phyloP scores from a whole-genome alignment of 2,797 vertebrate species.

The Pantherophis alleghaniensis region DNA sequence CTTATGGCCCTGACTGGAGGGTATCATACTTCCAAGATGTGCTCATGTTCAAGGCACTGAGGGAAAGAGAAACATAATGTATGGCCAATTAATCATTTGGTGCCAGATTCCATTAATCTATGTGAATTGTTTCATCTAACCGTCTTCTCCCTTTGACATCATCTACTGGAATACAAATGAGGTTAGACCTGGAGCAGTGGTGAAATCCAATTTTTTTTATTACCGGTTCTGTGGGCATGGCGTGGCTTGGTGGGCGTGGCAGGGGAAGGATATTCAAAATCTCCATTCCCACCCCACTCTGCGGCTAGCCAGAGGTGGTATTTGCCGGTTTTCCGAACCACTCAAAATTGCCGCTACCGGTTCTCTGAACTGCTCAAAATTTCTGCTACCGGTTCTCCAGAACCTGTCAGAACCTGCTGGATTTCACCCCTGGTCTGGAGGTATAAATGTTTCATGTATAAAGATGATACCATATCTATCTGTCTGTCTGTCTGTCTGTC shows the following conservation, averaged over 20 bases:
- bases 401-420: no score
- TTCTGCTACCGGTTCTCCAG: no score
- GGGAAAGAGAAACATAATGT: background rate
- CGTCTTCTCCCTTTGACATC: background rate
- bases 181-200: background rate
- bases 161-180: background rate
- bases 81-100: background rate
- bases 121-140: background rate
- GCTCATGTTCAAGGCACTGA: background rate
- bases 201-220: no score
- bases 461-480: background rate
- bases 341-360: no score
- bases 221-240: no score
- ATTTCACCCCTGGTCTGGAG: background rate
- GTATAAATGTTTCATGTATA: background rate
- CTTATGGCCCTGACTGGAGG: rapidly evolving
- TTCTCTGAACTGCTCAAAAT: no score
- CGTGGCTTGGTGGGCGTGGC: no score
- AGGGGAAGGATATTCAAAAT: no score
- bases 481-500: no score
- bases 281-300: no score
- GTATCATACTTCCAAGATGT: background rate
- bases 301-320: no score
- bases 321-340: no score
- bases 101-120: background rate